Percentiles rank a stretch among this genome's conserved stretches.
Conservation (phyloP, 2,113 vertebrate species). For the Triplophysa siluroides region DNA sequence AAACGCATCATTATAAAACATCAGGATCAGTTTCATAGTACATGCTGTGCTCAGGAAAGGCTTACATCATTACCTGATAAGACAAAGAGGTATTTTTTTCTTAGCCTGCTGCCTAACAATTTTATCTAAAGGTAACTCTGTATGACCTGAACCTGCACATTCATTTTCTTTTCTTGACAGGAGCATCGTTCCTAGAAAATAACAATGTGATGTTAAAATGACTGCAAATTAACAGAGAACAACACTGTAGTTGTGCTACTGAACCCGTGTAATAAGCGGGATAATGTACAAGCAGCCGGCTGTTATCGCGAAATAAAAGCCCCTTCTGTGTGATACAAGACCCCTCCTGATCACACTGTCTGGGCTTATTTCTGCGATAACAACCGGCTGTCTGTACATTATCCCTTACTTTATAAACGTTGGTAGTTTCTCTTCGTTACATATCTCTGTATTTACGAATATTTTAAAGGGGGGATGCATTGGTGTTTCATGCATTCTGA, state of each 20-base stretch:
- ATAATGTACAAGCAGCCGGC: too few species aligned
- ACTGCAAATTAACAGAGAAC: neutral
- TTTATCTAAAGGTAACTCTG: neutral
- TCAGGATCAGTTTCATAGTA: neutral
- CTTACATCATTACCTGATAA: conserved; percentile 32
- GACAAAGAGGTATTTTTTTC: neutral
- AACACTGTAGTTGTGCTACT: neutral
- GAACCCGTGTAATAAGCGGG: too few species aligned
- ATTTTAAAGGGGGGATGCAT: too few species aligned
- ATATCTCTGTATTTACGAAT: neutral
- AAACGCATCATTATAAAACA: conserved; percentile 34
- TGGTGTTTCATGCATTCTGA: too few species aligned
- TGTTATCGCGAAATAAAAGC: too few species aligned
- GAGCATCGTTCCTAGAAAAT: neutral
- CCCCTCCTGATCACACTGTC: too few species aligned
- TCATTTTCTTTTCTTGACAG: neutral
- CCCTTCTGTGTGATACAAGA: too few species aligned
- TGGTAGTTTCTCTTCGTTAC: neutral
- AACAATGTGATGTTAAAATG: neutral
- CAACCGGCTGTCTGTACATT: too few species aligned
- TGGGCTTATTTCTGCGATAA: too few species aligned
- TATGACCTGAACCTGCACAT: neutral
- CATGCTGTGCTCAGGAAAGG: conserved; percentile 18
- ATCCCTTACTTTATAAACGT: too few species aligned
- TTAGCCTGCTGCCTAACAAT: neutral